Conservation (phyloP, 1,140 invertebrate genomes). For the Onthophagus taurus region DNA sequence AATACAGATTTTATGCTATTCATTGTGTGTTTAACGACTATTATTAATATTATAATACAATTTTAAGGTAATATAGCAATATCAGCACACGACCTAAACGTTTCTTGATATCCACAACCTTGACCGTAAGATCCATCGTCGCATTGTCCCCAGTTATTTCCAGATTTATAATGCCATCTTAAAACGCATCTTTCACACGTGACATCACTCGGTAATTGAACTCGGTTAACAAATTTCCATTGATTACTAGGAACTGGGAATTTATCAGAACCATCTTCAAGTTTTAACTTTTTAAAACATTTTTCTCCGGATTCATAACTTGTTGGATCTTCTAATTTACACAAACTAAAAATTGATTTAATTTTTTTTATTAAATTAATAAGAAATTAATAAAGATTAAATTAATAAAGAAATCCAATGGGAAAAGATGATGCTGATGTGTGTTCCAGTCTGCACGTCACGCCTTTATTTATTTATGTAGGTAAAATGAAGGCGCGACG, state of each 20-base stretch:
- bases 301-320: conserved; percentile 21
- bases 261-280: conserved; percentile 10
- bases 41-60: too few relatives aligned
- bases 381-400: too few relatives aligned
- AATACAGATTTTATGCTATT: too few relatives aligned
- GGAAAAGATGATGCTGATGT: too few relatives aligned
- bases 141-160: conserved; percentile 51
- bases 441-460: too few relatives aligned
- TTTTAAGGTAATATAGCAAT: conserved; percentile 50
- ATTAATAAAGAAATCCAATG: too few relatives aligned
- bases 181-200: conserved; percentile 24
- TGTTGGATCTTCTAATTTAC: conserved; percentile 20
- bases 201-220: conserved; percentile 18
- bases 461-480: too few relatives aligned
- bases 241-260: background rate
- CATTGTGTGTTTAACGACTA: too few relatives aligned
- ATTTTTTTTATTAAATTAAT: too few relatives aligned
- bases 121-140: conserved; percentile 54
- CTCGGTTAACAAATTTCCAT: background rate
- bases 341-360: conserved; percentile 41
- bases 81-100: conserved; percentile 76
- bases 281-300: conserved; percentile 18
- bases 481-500: too few relatives aligned
- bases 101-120: conserved; percentile 73
- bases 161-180: conserved; percentile 23